Base-by-base conservation (phyloP, 2,888 invertebrate species). In the Hypena proboscidalis region DNA sequence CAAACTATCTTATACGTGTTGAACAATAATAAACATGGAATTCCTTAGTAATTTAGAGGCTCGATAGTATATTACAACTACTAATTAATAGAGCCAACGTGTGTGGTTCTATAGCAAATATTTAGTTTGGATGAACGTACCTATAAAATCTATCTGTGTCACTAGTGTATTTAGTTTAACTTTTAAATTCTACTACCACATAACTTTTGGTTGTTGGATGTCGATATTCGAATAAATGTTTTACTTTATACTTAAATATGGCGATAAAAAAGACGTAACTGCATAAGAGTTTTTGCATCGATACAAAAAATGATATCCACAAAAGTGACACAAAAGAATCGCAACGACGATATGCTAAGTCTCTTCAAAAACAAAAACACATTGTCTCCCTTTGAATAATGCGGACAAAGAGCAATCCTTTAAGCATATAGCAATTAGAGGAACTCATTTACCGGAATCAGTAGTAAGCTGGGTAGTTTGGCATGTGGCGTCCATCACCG, bases 401-500 rank as follows among this genome's bases (percentile, higher is more conserved):
- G 17, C 19, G 20, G 7, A 9, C 25, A 26, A 5, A 3, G 13
- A 25, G 20, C n/a, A 32, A 39, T 39, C 23, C 23, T 25, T 39
- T 39, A 38, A 50, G 47, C 27, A 43, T 44, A 55, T 51, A 62
- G 60, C 67, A 75, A 74, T 73, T 69, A 67, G 71, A 58, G 58
- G 67, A 70, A 74, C 71, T 74, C 70, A 72, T 78, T 77, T 66
- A 54, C 52, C 61, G 48, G 65, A 73, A 77, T 75, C 75, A 74
- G 70, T 59, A 51, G 59, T 59, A 65, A 64, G 58, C 51, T 58
- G 42, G 55, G 54, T 52, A 58, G 49, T 61, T 55, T 38, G 50
- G 42, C 26, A 52, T 50, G 50, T 55, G 46, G 57, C 56, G 61
- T 67, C 67, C 61, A 64, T 72, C 70, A 72, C 59, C 43, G 51